Base-by-base conservation (phyloP, 2,113 vertebrate genomes). In the Pelecanoides urinatrix region DNA sequence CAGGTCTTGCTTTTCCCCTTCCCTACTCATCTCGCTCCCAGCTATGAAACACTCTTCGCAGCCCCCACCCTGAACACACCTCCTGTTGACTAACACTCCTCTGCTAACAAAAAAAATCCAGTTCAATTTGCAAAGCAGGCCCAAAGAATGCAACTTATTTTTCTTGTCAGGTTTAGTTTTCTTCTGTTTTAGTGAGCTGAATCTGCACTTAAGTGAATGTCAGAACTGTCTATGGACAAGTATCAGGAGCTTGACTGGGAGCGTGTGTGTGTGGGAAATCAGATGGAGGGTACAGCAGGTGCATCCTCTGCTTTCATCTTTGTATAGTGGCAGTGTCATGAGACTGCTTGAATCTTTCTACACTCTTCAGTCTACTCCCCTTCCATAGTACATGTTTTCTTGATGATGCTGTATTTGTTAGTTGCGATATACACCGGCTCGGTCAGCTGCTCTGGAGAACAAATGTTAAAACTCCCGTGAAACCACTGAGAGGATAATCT, bases 231-330 rank as follows among this genome's bases (percentile, higher is more conserved):
- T 59, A 56, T 88, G 71, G 17, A 13, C 22, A n/a, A 29, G 34
- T 58, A 27, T 58, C 22, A 19, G 56, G 56, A 82, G 20, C 53
- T 76, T 83, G 44, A 19, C 53, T 72, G 66, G 32, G 44, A 29
- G 20, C 0, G 3, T 55, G 38, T 0, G 0, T 27, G 13, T 32
- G 42, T n/a, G 58, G 10, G 68, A 53, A 88, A 45, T 53, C 36
- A 34, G 49, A 53, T 1, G 4, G 75, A 86, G 71, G 36, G 70
- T 40, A 27, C 40, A 79, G 49, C 49, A 68, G 49, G 53, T 79
- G 26, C 74, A 50, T 92, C 38, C 42, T 26, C 47, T 61, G 36
- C 38, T 62, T 81, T 85, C 32, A 5, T 30, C 10, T 65, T 17
- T 86, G 47, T 40, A 2, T 56, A 7, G 16, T 68, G 79, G 29